Conservation (phyloP, 2,113 vertebrate species). For the Genyomyrus donnyi region DNA sequence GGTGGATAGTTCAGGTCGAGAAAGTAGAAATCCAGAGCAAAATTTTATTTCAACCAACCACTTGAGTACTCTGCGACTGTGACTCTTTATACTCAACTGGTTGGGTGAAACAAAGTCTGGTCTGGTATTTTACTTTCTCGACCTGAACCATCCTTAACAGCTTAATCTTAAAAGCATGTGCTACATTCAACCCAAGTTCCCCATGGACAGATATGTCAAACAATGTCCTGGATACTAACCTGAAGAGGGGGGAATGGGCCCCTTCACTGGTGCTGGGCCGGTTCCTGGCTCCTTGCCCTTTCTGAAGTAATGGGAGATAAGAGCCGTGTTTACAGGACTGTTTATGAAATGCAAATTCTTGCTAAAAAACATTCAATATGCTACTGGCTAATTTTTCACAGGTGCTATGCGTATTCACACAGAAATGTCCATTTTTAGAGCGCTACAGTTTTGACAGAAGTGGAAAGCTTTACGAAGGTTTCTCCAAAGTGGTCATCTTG, state of each 20-base stretch:
- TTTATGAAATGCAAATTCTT: not conserved
- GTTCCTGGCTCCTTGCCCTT: slow-evolving; percentile 41
- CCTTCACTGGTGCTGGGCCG: slow-evolving; percentile 34
- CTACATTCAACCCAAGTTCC: not conserved
- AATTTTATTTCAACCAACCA: not conserved
- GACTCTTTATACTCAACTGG: not conserved
- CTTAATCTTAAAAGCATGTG: not conserved
- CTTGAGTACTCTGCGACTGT: not conserved
- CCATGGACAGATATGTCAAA: not conserved
- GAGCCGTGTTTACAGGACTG: not conserved
- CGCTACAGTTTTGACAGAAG: not conserved
- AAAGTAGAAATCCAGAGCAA: not conserved
- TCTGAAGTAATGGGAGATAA: slow-evolving; percentile 23
- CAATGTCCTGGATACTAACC: slow-evolving; percentile 27
- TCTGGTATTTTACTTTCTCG: not conserved
- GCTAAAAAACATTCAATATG: not conserved
- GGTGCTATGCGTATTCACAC: not conserved
- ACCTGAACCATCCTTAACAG: not conserved
- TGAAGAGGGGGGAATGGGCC: slow-evolving; percentile 26
- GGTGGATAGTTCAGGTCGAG: not conserved
- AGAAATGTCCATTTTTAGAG: not conserved
- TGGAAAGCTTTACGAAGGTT: slow-evolving; percentile 65
- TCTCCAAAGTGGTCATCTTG: slow-evolving; percentile 74
- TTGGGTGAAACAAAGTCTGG: not conserved
- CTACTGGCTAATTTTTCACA: not conserved